Evolutionary conservation across 2,113 vertebrate species (phyloP), one percentile per base, ranked within the genome.

Genomic region (Tautogolabrus adspersus): DNA sequence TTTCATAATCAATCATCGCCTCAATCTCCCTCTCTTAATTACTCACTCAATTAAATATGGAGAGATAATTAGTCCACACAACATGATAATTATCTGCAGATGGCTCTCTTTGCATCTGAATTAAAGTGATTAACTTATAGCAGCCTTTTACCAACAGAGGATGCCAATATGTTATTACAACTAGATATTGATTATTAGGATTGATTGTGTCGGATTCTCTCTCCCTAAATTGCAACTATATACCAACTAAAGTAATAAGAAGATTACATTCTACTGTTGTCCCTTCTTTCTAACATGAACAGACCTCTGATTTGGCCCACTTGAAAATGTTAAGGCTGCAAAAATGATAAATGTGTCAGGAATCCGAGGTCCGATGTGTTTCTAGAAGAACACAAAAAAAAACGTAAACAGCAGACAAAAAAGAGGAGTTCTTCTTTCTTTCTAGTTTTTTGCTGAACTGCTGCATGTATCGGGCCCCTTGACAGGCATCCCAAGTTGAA

Each of bases 61-160:
- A 68, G 77, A 74, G 67, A 84, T 81, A 77, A 87, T 86, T 70
- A 83, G 69, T 78, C 57, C 54, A 55, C 38, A 44, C 51, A 71
- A 42, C 15, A 19, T 12, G 64, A 71, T 79, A 75, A 74, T 82
- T 76, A 79, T 72, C 65, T 68, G 16, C 66, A 81, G 49, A 87
- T 88, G 69, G 56, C 22, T 56, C 23, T 59, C 47, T 62, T 73
- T 67, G 71, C 49, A 34, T 76, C 66, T 82, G 23, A 63, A 55
- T 19, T 60, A 21, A 72, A 77, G 16, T 58, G 38, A 72, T 77
- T 82, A 77, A 22, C n/a, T 6, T 34, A 34, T 34, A 34, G 63
- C 16, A 47, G 8, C 30, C 37, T 76, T 71, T 77, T 26, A 62
- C 23, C 42, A 66, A 19, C 2, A 49, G 9, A 51, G 49, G 12